A percentile compares a stretch with the other conserved stretches of the same genome.
Conservation (phyloP, 2,113 vertebrate species). For the Dasyornis broadbenti region DNA sequence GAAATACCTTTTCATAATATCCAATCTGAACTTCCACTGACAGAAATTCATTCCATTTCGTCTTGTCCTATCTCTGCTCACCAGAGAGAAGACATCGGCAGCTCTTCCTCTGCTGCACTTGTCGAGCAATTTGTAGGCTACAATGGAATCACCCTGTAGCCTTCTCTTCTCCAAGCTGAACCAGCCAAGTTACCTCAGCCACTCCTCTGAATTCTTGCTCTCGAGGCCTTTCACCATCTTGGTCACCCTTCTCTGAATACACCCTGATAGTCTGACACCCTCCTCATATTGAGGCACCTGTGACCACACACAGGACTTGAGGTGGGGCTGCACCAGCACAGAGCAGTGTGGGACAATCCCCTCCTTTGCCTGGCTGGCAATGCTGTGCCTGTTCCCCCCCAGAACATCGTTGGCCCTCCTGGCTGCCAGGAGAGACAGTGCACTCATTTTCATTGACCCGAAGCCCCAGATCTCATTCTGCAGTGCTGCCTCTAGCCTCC, state of each 20-base stretch:
- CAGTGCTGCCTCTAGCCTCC: neutral
- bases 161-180: neutral
- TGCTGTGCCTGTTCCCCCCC: neutral
- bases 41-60: neutral
- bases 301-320: too few species aligned
- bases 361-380: rapidly evolving
- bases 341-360: too few species aligned
- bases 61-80: neutral
- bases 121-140: neutral
- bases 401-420: neutral
- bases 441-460: neutral
- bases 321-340: neutral
- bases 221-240: neutral
- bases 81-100: neutral
- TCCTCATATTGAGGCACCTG: too few species aligned
- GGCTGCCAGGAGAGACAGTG: neutral
- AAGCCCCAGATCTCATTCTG: neutral
- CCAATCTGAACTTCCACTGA: neutral
- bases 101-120: neutral
- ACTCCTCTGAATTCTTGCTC: neutral
- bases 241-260: neutral
- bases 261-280: neutral
- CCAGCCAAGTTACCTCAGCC: neutral
- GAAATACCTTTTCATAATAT: neutral
- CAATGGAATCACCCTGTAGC: neutral